These are phyloP conservation scores for Monochamus alternatus DNA, from an alignment of 2,888 invertebrate genomes.

Conservation along the genomic window DNA sequence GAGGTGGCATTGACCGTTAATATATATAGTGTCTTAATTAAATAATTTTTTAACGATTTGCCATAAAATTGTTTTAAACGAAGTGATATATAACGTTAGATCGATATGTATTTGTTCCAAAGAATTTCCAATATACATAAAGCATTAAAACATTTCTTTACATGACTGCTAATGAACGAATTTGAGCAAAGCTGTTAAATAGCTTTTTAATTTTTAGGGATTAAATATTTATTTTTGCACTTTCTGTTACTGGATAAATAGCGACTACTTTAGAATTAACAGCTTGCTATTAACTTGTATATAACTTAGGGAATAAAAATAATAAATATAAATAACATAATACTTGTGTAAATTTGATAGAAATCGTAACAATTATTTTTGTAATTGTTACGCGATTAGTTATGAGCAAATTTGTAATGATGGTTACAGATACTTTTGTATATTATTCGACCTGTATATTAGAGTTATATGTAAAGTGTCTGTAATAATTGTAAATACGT, in stretches of 20 bases:
- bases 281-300: slow-evolving; percentile 36
- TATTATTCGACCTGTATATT: slow-evolving; percentile 44
- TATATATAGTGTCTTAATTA: not conserved
- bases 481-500: slow-evolving; percentile 44
- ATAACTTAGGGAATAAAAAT: slow-evolving; percentile 33
- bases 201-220: slow-evolving; percentile 13
- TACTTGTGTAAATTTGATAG: slow-evolving; percentile 36
- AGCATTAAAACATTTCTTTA: slow-evolving; percentile 8
- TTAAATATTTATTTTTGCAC: slow-evolving; percentile 17
- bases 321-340: slow-evolving; percentile 6
- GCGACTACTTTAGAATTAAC: slow-evolving; percentile 17
- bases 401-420: slow-evolving; percentile 5
- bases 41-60: not conserved
- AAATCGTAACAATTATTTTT: slow-evolving; percentile 29
- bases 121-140: slow-evolving; percentile 14
- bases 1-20: not conserved
- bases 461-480: slow-evolving; percentile 45
- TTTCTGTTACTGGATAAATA: slow-evolving; percentile 11
- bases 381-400: slow-evolving; percentile 22
- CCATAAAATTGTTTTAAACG: not conserved
- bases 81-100: not conserved
- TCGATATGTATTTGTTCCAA: not conserved
- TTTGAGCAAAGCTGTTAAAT: slow-evolving; percentile 34
- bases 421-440: slow-evolving; percentile 48
- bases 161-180: slow-evolving; percentile 32